These are phyloP conservation scores for Ascidia mentula DNA, from an alignment of 23 tunicate species.

Conservation along the genomic window DNA sequence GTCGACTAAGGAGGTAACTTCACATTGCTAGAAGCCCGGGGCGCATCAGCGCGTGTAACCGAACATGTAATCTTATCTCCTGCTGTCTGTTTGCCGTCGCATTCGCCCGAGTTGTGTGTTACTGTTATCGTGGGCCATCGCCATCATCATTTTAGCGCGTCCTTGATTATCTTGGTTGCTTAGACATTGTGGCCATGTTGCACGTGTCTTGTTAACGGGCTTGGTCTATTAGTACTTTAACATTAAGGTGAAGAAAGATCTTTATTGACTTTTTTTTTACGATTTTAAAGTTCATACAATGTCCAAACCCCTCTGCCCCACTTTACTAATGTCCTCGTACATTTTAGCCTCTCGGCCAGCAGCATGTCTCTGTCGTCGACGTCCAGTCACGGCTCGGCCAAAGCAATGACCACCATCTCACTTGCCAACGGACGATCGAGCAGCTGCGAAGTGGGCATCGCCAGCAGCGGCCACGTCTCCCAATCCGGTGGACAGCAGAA, in stretches of 20 bases:
- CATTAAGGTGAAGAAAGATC: too few species aligned
- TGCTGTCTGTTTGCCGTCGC: neutral
- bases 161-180: too few species aligned
- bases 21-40: neutral
- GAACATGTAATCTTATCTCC: neutral
- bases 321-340: neutral
- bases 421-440: constrained; percentile 39
- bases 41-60: neutral
- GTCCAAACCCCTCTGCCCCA: neutral
- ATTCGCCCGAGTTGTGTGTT: too few species aligned
- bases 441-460: constrained; percentile 11
- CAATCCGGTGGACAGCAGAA: constrained; percentile 4
- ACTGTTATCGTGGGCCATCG: too few species aligned
- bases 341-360: constrained; percentile 61
- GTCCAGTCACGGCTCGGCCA: constrained; percentile 59
- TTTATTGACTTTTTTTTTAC: too few species aligned
- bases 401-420: constrained; percentile 28
- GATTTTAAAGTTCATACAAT: too few species aligned
- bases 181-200: too few species aligned
- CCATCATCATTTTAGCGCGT: too few species aligned
- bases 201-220: too few species aligned
- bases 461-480: neutral
- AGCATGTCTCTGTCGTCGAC: constrained; percentile 70
- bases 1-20: constrained; percentile 52
- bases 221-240: too few species aligned